Percentiles rank a stretch among this genome's conserved stretches.
phyloP scores from a whole-genome alignment of 30 jellyfish, hydroid and myxozoan genomes.

The Aurelia coerulea region DNA sequence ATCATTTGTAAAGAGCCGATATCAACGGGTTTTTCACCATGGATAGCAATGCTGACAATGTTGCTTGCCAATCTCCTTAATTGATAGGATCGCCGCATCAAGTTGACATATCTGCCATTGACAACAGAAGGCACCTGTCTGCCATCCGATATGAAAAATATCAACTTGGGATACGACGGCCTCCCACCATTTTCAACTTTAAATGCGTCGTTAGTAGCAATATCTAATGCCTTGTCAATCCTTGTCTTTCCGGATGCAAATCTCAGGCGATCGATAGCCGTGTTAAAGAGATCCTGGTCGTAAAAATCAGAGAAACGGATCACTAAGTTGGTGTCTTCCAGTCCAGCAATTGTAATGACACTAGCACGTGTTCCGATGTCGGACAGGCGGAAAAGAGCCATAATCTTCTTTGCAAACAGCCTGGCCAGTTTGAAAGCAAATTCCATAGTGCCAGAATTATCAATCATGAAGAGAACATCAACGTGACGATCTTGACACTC shows the following conservation, averaged over 20 bases:
- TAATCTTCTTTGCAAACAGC: conserved; percentile 19
- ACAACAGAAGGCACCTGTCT: conserved; percentile 43
- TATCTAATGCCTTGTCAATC: conserved; percentile 46
- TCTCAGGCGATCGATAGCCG: conserved; percentile 25
- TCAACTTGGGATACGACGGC: conserved; percentile 36
- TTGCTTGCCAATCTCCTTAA: conserved; percentile 17
- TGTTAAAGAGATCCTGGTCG: conserved; percentile 12
- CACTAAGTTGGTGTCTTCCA: conserved; percentile 25
- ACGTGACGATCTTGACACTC: conserved; percentile 10
- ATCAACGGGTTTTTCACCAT: conserved; percentile 52
- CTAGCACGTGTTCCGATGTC: conserved; percentile 48
- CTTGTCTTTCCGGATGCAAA: conserved; percentile 32
- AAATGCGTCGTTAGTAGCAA: conserved; percentile 49
- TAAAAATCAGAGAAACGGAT: conserved; percentile 41
- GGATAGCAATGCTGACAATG: conserved; percentile 43
- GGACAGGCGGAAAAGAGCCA: conserved; percentile 5
- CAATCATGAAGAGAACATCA: conserved; percentile 39
- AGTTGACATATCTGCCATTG: conserved; percentile 24
- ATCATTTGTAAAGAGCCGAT: conserved; percentile 51
- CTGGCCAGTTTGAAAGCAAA: conserved; percentile 33
- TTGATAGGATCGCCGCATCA: conserved; percentile 31
- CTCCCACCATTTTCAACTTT: conserved; percentile 44
- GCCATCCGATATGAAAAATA: conserved; percentile 65
- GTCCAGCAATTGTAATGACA: conserved; percentile 45
- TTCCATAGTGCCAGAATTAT: conserved; percentile 67